Conservation (phyloP, 2,888 invertebrate genomes). For the Acanthosepion esculentum region DNA sequence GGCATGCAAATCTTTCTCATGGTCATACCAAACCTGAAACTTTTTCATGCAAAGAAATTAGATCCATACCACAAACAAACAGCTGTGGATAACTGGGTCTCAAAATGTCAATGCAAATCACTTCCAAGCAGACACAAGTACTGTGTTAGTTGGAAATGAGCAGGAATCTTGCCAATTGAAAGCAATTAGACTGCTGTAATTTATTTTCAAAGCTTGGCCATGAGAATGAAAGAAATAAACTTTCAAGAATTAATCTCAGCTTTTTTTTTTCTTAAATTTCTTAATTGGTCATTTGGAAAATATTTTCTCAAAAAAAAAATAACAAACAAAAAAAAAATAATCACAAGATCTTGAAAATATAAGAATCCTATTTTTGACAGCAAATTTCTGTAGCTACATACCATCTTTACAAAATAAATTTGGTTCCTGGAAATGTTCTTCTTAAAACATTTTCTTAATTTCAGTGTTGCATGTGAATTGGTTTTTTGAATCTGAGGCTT, state of each 20-base stretch:
- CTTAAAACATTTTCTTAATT: not conserved
- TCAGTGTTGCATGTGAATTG: not conserved
- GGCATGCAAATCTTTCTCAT: too few relatives aligned
- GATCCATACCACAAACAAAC: not conserved
- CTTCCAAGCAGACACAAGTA: not conserved
- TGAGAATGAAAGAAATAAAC: not conserved
- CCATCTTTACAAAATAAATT: not conserved
- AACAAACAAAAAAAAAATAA: not conserved
- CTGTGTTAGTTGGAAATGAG: not conserved
- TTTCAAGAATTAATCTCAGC: not conserved
- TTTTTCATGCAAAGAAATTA: not conserved
- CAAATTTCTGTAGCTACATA: not conserved
- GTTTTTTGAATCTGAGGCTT: not conserved
- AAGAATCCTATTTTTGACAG: constrained; percentile 8
- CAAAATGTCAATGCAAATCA: constrained; percentile 33
- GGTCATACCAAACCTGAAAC: not conserved
- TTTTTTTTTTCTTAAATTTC: not conserved
- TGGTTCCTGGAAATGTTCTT: not conserved
- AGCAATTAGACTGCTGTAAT: not conserved
- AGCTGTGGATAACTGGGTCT: not conserved
- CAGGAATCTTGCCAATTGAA: not conserved
- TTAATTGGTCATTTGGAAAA: not conserved
- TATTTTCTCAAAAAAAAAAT: constrained; percentile 1
- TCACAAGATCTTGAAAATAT: constrained; percentile 4
- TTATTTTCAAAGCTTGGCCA: not conserved